Percentiles rank a stretch among this genome's conserved stretches.
phyloP scores from a whole-genome alignment of 2,113 vertebrate genomes.

The Crocuta crocuta region DNA sequence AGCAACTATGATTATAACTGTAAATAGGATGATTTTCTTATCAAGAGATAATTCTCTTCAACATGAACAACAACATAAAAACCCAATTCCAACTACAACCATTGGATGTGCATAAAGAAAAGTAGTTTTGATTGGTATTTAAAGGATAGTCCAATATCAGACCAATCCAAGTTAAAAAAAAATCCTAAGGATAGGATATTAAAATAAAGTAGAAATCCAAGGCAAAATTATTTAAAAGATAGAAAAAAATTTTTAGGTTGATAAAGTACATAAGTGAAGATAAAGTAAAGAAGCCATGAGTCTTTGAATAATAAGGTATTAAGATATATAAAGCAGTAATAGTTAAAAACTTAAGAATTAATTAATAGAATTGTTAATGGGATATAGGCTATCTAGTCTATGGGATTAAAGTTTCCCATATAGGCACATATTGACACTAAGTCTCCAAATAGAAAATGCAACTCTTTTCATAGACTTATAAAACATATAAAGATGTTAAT shows the following conservation, averaged over 20 bases:
- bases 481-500: conserved; percentile 41
- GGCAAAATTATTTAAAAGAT: not conserved
- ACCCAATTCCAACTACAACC: not conserved
- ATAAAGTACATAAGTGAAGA: not conserved
- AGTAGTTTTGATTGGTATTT: not conserved
- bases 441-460: conserved; percentile 26
- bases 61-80: not conserved
- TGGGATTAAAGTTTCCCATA: not conserved
- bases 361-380: not conserved
- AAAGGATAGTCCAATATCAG: not conserved
- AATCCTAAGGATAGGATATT: not conserved
- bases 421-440: not conserved
- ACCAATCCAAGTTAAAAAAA: conserved; percentile 17
- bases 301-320: conserved; percentile 5
- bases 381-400: not conserved
- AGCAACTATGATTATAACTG: not conserved
- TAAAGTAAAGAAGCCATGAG: not conserved
- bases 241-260: not conserved
- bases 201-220: not conserved
- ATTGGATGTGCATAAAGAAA: not conserved
- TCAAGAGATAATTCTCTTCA: not conserved
- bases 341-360: not conserved
- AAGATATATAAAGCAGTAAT: not conserved
- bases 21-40: not conserved
- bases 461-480: not conserved